Evolutionary conservation across 2,888 invertebrate species (phyloP).

Genomic region (Agrotis segetum): DNA sequence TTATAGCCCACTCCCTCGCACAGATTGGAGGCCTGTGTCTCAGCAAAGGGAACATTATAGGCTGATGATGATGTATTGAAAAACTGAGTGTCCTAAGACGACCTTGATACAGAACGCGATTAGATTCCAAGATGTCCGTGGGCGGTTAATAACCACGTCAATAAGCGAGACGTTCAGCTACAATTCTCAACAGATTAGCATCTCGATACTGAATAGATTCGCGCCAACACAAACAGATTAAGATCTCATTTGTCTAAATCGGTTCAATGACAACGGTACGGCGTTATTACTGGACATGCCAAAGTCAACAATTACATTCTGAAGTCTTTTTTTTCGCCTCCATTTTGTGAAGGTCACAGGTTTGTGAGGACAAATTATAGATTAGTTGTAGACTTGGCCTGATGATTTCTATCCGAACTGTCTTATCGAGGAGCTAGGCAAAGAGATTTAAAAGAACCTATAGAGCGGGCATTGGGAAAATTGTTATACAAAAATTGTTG

Average conservation of each 20-base stretch:
- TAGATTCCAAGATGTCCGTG: not conserved
- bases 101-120: not conserved
- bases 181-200: not conserved
- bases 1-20: no score
- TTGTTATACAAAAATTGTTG: no score
- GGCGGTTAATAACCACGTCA: not conserved
- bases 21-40: no score
- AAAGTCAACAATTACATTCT: constrained; percentile 15
- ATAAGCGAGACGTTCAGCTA: not conserved
- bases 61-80: no score
- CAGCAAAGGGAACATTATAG: no score
- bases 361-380: no score
- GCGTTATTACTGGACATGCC: constrained; percentile 7
- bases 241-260: constrained; percentile 28
- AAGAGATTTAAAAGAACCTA: no score
- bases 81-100: no score
- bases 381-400: no score
- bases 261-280: constrained; percentile 20
- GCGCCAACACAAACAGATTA: constrained; percentile 39
- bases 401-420: no score
- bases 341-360: not conserved
- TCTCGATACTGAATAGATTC: not conserved
- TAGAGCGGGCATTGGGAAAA: no score
- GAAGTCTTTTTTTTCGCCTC: not conserved
- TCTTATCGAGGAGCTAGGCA: no score